A percentile compares a stretch with the other conserved stretches of the same genome.
These are phyloP conservation scores for Tiliacea citrago DNA, from an alignment of 2,888 invertebrate genomes.

Conservation along the genomic window DNA sequence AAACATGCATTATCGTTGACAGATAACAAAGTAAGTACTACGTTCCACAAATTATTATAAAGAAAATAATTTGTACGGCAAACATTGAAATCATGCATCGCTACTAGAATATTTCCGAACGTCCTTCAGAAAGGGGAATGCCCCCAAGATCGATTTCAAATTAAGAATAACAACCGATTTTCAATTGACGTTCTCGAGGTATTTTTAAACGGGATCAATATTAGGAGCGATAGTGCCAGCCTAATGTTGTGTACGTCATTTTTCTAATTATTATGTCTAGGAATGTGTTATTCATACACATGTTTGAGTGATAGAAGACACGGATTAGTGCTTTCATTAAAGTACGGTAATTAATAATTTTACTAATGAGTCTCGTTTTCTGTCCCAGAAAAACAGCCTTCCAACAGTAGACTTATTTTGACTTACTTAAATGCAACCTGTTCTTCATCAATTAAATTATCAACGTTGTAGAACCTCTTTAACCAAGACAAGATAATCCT, in stretches of 20 bases:
- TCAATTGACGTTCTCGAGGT: background rate
- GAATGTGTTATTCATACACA: background rate
- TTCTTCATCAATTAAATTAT: background rate
- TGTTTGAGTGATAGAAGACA: constrained; percentile 6
- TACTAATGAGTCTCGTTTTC: constrained; percentile 1
- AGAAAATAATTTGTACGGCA: constrained; percentile 28
- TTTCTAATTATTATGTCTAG: background rate
- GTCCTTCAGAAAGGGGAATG: constrained; percentile 67
- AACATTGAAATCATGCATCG: constrained; percentile 26
- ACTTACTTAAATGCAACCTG: too few species aligned
- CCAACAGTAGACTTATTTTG: too few species aligned
- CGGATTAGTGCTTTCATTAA: background rate
- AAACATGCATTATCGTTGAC: constrained; percentile 49
- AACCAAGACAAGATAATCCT: background rate
- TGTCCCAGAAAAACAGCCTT: background rate
- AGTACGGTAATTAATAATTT: constrained; percentile 13
- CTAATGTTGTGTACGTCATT: background rate
- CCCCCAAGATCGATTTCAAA: constrained; percentile 56
- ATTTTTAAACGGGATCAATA: constrained; percentile 18
- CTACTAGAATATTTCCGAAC: constrained; percentile 26
- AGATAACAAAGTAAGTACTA: constrained; percentile 51
- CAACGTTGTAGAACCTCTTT: background rate
- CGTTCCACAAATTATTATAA: constrained; percentile 32
- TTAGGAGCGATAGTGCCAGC: background rate
- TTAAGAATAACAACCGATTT: constrained; percentile 40